These are phyloP conservation scores for Potorous gilbertii DNA, from an alignment of 2,797 vertebrate species.

Conservation along the genomic window DNA sequence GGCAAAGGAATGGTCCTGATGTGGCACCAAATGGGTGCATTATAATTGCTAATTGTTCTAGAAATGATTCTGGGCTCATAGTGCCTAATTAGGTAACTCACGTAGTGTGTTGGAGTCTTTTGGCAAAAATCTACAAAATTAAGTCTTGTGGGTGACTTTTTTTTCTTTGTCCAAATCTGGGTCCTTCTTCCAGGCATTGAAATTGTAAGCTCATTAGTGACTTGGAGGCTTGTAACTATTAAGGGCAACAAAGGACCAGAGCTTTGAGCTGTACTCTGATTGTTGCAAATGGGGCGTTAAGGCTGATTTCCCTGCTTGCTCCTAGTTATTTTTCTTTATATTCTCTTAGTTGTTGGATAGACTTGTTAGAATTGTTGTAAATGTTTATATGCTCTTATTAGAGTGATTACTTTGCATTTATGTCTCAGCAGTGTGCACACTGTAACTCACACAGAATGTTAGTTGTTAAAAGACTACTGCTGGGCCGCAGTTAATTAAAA, in stretches of 20 bases:
- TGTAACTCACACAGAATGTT: conserved; percentile 76
- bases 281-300: conserved; percentile 46
- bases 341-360: conserved; percentile 68
- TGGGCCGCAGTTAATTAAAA: conserved; percentile 79
- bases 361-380: conserved; percentile 77
- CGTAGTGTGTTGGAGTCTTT: conserved; percentile 65
- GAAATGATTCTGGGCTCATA: conserved; percentile 48
- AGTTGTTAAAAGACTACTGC: conserved; percentile 73
- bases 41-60: conserved; percentile 54
- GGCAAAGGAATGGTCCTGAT: not conserved
- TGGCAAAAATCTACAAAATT: conserved; percentile 61
- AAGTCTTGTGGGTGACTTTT: conserved; percentile 61
- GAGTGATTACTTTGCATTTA: conserved; percentile 78
- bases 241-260: conserved; percentile 64
- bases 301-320: conserved; percentile 62
- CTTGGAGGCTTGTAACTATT: conserved; percentile 66
- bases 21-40: conserved; percentile 9
- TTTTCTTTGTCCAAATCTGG: conserved; percentile 64
- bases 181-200: conserved; percentile 67
- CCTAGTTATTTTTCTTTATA: conserved; percentile 72
- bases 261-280: conserved; percentile 64
- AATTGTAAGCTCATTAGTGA: conserved; percentile 73
- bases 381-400: conserved; percentile 80
- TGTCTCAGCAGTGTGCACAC: conserved; percentile 74
- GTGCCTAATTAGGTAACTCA: not conserved